Percentiles rank a stretch among this genome's conserved stretches.
These are phyloP conservation scores for Neomonachus schauinslandi DNA, from an alignment of 2,113 vertebrate genomes.

Conservation along the genomic window DNA sequence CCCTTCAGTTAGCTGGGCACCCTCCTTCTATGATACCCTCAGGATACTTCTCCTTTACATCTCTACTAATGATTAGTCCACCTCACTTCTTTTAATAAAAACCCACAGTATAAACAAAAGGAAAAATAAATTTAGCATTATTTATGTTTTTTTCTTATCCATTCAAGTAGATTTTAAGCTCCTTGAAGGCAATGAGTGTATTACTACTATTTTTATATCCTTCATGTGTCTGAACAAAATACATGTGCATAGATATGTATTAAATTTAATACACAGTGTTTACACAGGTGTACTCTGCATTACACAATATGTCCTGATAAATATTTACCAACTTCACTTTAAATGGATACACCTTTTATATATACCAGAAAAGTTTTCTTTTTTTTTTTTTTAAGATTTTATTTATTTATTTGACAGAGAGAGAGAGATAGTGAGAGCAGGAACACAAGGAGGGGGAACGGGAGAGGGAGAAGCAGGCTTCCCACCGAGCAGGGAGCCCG, in stretches of 20 bases:
- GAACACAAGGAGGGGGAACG: no score
- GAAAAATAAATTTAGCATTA: neutral
- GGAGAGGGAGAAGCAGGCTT: no score
- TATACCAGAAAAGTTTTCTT: neutral
- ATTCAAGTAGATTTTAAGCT: neutral
- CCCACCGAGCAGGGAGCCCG: no score
- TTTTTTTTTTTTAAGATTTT: no score
- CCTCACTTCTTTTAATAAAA: neutral
- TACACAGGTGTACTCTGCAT: neutral
- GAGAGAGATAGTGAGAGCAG: no score
- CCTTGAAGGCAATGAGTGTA: neutral
- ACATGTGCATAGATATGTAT: neutral
- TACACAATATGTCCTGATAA: neutral
- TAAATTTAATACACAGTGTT: neutral
- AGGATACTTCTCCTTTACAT: neutral
- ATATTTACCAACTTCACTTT: constrained; percentile 30
- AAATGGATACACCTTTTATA: neutral
- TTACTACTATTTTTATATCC: neutral
- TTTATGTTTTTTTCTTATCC: neutral
- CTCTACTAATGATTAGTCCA: neutral
- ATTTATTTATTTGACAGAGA: no score
- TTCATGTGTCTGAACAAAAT: constrained; percentile 21
- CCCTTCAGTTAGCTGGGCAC: neutral
- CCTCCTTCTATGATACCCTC: neutral
- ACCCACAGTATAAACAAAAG: constrained; percentile 7